These are phyloP conservation scores for Syrmaticus mikado DNA, from an alignment of 2,113 vertebrate species.

Conservation along the genomic window DNA sequence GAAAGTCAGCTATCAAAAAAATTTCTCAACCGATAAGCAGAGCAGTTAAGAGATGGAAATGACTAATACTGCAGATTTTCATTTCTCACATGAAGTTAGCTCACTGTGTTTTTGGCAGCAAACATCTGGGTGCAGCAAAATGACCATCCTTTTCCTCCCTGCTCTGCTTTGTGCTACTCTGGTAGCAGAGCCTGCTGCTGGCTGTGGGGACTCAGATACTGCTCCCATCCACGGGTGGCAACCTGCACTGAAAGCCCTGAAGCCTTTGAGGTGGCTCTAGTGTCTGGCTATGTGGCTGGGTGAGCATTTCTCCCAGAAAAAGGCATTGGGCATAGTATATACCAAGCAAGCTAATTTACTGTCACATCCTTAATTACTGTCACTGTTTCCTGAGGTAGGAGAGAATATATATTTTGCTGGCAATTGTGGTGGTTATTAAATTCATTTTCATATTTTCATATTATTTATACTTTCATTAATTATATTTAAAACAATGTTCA, in stretches of 20 bases:
- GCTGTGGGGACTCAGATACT: neutral
- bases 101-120: neutral
- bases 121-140: neutral
- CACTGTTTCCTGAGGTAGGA: neutral
- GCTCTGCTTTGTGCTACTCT: accelerated
- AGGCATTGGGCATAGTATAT: neutral
- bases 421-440: constrained; percentile 22
- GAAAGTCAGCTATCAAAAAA: neutral
- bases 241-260: neutral
- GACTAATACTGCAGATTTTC: neutral
- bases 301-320: neutral
- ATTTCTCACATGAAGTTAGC: neutral
- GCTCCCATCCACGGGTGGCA: accelerated
- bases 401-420: neutral
- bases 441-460: constrained; percentile 40
- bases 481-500: neutral
- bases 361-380: constrained; percentile 32
- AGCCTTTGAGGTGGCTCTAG: neutral
- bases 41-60: neutral
- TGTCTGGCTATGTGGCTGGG: neutral
- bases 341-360: neutral
- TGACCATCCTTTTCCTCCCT: accelerated
- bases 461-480: constrained; percentile 25
- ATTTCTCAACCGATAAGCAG: neutral
- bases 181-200: neutral